Evolutionary conservation across 2,797 vertebrate species (phyloP).

Genomic region (Chelonia mydas): DNA sequence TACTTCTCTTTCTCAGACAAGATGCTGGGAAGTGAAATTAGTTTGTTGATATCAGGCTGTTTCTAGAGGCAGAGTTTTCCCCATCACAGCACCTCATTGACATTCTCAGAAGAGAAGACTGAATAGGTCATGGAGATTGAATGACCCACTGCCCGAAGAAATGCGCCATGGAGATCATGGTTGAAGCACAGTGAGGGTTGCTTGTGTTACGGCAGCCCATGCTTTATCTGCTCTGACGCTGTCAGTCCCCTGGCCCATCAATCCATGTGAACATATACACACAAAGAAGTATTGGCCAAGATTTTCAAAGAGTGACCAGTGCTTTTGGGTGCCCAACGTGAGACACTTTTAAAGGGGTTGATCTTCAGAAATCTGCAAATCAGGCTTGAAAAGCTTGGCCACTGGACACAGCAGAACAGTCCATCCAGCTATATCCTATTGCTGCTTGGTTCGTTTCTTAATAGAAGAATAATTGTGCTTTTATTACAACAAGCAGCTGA

Average conservation of each 20-base stretch:
- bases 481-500: not conserved
- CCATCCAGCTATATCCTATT: not conserved
- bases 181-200: not conserved
- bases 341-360: not conserved
- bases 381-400: not conserved
- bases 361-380: conserved; percentile 19
- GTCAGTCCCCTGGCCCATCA: not conserved
- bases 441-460: not conserved
- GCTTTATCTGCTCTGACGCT: not conserved
- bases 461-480: not conserved
- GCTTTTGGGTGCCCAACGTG: not conserved
- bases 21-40: conserved; percentile 41
- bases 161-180: conserved; percentile 13
- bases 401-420: not conserved
- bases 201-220: not conserved
- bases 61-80: conserved; percentile 5
- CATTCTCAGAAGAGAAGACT: conserved; percentile 1
- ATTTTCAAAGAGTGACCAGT: not conserved
- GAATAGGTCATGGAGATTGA: not conserved
- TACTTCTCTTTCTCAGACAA: not conserved
- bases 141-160: conserved; percentile 20
- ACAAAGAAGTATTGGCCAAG: not conserved
- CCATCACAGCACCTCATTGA: not conserved
- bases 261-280: fast-evolving
- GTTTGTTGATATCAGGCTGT: conserved; percentile 47